Conservation (phyloP, 2,797 vertebrate genomes). For the Anguilla obscura region DNA sequence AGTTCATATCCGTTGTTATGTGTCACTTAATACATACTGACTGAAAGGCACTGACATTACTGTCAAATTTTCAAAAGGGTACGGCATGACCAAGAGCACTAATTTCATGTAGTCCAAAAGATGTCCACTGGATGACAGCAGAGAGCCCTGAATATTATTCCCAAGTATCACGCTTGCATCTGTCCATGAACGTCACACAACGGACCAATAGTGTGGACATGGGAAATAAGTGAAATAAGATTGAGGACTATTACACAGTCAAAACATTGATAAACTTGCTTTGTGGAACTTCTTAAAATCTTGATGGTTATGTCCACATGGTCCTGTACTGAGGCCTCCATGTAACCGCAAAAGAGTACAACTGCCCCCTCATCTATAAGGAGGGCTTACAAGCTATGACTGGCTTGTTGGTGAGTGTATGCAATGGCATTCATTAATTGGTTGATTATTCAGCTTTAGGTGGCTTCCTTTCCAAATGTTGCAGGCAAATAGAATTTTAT, state of each 20-base stretch:
- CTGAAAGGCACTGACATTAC: neutral
- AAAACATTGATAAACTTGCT: no score
- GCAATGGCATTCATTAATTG: neutral
- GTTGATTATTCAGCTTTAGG: neutral
- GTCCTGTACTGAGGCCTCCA: neutral
- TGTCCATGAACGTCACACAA: neutral
- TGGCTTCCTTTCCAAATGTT: neutral
- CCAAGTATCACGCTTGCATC: neutral
- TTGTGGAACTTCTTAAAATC: no score
- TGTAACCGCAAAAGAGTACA: neutral
- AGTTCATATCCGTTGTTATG: neutral
- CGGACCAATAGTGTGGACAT: neutral
- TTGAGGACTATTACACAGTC: neutral
- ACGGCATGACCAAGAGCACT: neutral
- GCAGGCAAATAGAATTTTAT: neutral
- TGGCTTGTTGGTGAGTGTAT: neutral
- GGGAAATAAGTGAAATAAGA: neutral
- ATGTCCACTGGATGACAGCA: slow-evolving; percentile 15
- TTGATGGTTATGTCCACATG: neutral
- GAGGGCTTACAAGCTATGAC: neutral
- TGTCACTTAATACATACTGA: neutral
- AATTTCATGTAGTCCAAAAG: neutral
- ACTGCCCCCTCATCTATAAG: neutral
- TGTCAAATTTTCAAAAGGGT: neutral
- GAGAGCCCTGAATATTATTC: neutral